Evolutionary conservation across 2,888 invertebrate genomes (phyloP).

Genomic region (Colletes collaris): DNA sequence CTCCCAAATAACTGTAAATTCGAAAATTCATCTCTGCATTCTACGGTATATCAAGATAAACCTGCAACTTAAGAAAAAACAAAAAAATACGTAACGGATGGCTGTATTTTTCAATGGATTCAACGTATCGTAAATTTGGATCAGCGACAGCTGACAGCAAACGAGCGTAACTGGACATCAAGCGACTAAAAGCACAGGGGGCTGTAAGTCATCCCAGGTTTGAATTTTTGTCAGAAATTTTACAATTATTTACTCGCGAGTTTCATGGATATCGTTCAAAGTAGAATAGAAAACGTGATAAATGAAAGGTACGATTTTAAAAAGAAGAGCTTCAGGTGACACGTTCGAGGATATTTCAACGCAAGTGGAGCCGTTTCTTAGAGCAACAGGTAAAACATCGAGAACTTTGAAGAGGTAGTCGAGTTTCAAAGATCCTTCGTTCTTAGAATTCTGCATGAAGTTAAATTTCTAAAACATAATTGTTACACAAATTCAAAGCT

Average conservation of each 20-base stretch:
- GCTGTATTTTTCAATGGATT: background rate
- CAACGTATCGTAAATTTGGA: background rate
- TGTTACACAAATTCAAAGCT: too few relatives aligned
- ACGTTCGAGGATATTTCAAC: conserved; percentile 2
- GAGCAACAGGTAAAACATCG: conserved; percentile 44
- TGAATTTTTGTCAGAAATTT: background rate
- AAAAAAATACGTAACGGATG: background rate
- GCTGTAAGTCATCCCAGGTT: background rate
- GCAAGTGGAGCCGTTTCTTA: background rate
- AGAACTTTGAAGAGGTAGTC: conserved; percentile 13
- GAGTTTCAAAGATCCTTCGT: conserved; percentile 6
- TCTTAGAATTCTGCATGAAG: background rate
- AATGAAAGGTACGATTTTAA: too few relatives aligned
- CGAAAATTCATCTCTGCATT: too few relatives aligned
- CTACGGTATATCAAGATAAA: too few relatives aligned
- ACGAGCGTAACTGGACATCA: background rate
- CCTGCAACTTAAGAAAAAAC: too few relatives aligned
- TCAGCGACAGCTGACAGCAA: background rate
- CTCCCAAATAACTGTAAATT: too few relatives aligned
- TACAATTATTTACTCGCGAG: background rate
- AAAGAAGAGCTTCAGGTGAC: background rate
- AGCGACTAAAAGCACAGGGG: background rate
- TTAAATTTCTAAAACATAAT: too few relatives aligned
- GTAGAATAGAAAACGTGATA: too few relatives aligned
- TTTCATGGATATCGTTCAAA: background rate